Evolutionary conservation across 2,888 invertebrate species (phyloP).

Genomic region (Drosophila niveifrons): DNA sequence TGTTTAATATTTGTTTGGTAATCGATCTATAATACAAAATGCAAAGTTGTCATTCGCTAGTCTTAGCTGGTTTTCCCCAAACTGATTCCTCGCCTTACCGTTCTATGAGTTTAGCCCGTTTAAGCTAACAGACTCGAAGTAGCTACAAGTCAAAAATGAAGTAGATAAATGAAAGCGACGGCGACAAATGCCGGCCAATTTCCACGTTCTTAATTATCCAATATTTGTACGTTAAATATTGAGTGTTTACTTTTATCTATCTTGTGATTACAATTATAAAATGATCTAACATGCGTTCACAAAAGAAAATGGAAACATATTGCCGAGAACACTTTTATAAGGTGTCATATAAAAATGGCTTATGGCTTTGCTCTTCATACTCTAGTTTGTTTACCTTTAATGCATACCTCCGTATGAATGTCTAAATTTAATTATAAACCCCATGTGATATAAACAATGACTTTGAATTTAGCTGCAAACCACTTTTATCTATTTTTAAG

Average conservation of each 20-base stretch:
- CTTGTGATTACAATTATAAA: constrained; percentile 33
- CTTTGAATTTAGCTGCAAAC: constrained; percentile 7
- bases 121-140: background rate
- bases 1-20: background rate
- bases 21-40: background rate
- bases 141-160: constrained; percentile 5
- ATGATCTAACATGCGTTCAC: constrained; percentile 11
- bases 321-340: constrained; percentile 10
- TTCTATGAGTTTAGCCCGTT: background rate
- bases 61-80: background rate
- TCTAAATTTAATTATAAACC: constrained; percentile 9
- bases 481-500: constrained; percentile 3
- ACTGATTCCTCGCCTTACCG: too few relatives aligned
- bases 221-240: constrained; percentile 55
- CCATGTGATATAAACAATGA: constrained; percentile 14
- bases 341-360: constrained; percentile 21
- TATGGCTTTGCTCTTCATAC: constrained; percentile 7
- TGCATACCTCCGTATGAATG: constrained; percentile 3
- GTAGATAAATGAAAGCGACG: constrained; percentile 42
- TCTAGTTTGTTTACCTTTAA: constrained; percentile 20
- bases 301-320: constrained; percentile 5
- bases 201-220: constrained; percentile 54
- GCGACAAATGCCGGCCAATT: constrained; percentile 46
- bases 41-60: background rate
- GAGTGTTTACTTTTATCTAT: constrained; percentile 35